These are phyloP conservation scores for Oryctolagus cuniculus DNA, from an alignment of 2,113 vertebrate species.

Conservation along the genomic window mOryCun1.1 NC_091443.1:15510001-15510500, in stretches of 20 bases:
- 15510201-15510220: neutral
- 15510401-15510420: neutral
- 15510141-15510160: neutral
- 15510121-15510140: neutral
- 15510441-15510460: neutral
- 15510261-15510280: neutral
- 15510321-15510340: neutral
- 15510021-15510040: neutral
- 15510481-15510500: neutral
- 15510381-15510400: neutral
- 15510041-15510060: neutral
- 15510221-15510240: neutral
- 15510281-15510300: no score
- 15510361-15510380: neutral
- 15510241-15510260: neutral
- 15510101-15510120: neutral
- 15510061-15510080: neutral
- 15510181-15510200: neutral
- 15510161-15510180: neutral
- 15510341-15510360: rapidly evolving
- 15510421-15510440: neutral
- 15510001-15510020: neutral
- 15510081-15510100: neutral
- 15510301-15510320: neutral
- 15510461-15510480: neutral